Percentiles rank a stretch among this genome's conserved stretches.
Conservation (phyloP, 2,113 vertebrate species). For the Catharus bicknelli region DNA sequence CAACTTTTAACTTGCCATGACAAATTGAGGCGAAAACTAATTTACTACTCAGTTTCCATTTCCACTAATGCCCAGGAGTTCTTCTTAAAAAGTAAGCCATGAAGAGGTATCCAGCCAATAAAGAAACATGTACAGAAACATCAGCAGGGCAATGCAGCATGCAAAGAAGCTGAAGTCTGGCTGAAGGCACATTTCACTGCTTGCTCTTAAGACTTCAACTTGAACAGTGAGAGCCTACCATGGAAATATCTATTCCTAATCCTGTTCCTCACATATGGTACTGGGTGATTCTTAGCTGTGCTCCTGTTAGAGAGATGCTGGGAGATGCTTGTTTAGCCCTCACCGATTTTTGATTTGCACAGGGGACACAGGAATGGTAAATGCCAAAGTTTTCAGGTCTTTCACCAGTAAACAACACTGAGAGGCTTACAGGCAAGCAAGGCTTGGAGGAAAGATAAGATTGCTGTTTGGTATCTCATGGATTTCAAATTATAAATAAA, state of each 20-base stretch:
- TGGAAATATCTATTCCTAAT: neutral
- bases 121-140: neutral
- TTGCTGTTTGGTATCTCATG: neutral
- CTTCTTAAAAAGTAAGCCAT: neutral
- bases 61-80: neutral
- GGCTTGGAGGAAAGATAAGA: neutral
- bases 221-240: neutral
- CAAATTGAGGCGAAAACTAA: neutral
- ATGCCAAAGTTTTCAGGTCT: neutral
- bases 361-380: neutral
- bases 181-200: neutral
- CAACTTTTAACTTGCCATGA: neutral
- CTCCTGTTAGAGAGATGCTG: neutral
- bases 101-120: neutral
- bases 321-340: neutral
- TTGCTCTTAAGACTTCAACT: neutral
- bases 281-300: neutral
- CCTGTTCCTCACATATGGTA: neutral
- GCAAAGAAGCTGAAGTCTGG: neutral
- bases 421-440: neutral
- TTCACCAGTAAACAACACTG: neutral
- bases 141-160: constrained; percentile 15
- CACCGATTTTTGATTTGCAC: neutral
- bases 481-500: neutral
- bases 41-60: neutral